A percentile compares a stretch with the other conserved stretches of the same genome.
Evolutionary conservation across 1,140 invertebrate genomes (phyloP).

Genomic region (Cardiocondyla obscurior): DNA sequence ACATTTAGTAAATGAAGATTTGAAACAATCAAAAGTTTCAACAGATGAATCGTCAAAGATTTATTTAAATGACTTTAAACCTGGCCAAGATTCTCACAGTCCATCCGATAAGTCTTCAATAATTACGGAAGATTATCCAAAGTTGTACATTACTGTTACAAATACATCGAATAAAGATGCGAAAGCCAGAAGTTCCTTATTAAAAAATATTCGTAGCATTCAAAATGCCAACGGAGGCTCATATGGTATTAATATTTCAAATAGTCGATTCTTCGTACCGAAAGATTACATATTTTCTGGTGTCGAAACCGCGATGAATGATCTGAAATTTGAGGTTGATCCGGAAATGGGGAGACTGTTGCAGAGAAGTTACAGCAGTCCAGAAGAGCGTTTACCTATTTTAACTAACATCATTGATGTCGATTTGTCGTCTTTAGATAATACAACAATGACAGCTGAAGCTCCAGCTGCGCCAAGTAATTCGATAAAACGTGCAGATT

Average conservation of each 20-base stretch:
- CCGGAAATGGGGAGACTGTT: constrained; percentile 75
- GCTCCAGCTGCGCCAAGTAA: neutral
- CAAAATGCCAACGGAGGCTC: constrained; percentile 62
- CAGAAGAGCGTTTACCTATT: neutral
- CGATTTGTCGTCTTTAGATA: neutral
- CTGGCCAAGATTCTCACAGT: neutral
- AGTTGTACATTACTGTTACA: constrained; percentile 47
- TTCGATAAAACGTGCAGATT: neutral
- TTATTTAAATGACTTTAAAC: neutral
- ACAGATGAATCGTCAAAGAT: neutral
- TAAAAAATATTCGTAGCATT: constrained; percentile 72
- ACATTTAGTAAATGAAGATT: neutral
- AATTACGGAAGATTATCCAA: constrained; percentile 47
- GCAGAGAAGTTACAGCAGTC: constrained; percentile 65
- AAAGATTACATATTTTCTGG: constrained; percentile 73
- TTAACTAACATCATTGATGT: neutral
- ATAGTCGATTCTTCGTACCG: constrained; percentile 77
- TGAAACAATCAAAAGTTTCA: neutral
- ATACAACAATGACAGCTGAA: neutral
- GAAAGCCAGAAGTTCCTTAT: constrained; percentile 48
- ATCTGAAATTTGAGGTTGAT: constrained; percentile 76
- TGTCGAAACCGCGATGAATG: constrained; percentile 71
- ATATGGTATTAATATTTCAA: constrained; percentile 75
- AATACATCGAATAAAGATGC: neutral
- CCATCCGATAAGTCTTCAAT: neutral